Base-by-base conservation (phyloP, 2,888 invertebrate genomes). In the Coelinius sp. region DNA sequence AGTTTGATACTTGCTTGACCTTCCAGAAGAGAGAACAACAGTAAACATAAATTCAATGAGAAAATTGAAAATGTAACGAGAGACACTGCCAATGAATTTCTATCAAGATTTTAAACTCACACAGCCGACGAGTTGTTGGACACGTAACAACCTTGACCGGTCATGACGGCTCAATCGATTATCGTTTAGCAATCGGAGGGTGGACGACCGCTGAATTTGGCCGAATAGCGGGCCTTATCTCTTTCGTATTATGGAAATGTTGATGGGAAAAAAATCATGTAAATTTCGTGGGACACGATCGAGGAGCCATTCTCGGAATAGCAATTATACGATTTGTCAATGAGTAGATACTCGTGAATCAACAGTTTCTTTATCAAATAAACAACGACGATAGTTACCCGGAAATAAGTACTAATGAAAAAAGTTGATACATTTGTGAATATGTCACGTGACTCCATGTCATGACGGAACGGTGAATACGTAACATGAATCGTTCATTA, bases 111-210 rank as follows among this genome's bases (percentile, higher is more conserved):
- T 66, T 24, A 59, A 65, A 59, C n/a, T n/a, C 31, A 31, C 38
- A 62, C 20, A 49, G 52, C 22, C 35, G 46, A 64, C 44, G 35
- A 38, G 12, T 2, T 49, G 49, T 17, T 27, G 14, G 53, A 8
- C 14, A 17, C 71, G 73, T 27, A 69, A 27, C 76, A 76, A 75
- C 75, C 75, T 75, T 76, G 77, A 76, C 75, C 75, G 71, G 70
- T 41, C 41, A 24, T 75, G 77, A 75, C 73, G 71, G 74, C 73
- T 77, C 73, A 77, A 77, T 77, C 75, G 75, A 76, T 75, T 76
- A 77, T 75, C 77, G 75, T 74, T 77, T 76, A 77, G 73, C 74
- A 75, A 73, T 66, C 71, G 69, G 65, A 64, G 73, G 75, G 75
- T 74, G 73, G 75, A 74, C 71, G 75, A 77, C 75, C 76, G 52